These are phyloP conservation scores for Limosa lapponica DNA, from an alignment of 2,797 vertebrate genomes.

Conservation along the genomic window DNA sequence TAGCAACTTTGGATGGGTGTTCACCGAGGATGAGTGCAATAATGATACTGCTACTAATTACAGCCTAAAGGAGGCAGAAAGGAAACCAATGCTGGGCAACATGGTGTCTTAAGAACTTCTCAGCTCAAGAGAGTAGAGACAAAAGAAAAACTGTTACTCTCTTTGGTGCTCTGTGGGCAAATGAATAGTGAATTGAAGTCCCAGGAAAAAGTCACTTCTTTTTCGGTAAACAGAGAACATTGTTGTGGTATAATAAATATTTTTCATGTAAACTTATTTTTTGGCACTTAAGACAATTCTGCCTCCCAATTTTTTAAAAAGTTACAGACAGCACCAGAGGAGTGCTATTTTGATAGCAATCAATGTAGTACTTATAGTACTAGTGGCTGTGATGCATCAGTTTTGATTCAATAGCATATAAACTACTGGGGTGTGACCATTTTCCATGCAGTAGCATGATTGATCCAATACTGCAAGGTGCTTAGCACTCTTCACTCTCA, in stretches of 20 bases:
- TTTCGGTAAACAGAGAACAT: neutral
- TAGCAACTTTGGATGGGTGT: neutral
- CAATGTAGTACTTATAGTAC: neutral
- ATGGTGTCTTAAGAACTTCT: neutral
- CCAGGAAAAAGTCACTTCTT: neutral
- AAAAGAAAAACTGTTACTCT: neutral
- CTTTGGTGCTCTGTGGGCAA: neutral
- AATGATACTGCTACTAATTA: neutral
- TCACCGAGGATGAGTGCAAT: neutral
- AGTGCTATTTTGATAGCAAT: neutral
- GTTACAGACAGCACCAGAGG: neutral
- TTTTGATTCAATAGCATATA: neutral
- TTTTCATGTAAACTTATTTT: too few species aligned
- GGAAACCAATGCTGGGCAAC: neutral
- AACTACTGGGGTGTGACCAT: neutral
- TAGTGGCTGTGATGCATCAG: neutral
- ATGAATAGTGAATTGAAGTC: neutral
- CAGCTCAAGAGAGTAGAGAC: neutral
- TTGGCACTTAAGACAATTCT: too few species aligned
- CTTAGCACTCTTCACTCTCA: neutral
- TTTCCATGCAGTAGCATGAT: neutral
- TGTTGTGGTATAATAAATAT: too few species aligned
- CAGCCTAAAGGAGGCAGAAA: neutral
- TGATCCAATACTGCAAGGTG: neutral
- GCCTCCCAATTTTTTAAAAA: too few species aligned